These are phyloP conservation scores for Cavia aperea DNA, from an alignment of 2,113 vertebrate genomes.

Conservation along the genomic window DNA sequence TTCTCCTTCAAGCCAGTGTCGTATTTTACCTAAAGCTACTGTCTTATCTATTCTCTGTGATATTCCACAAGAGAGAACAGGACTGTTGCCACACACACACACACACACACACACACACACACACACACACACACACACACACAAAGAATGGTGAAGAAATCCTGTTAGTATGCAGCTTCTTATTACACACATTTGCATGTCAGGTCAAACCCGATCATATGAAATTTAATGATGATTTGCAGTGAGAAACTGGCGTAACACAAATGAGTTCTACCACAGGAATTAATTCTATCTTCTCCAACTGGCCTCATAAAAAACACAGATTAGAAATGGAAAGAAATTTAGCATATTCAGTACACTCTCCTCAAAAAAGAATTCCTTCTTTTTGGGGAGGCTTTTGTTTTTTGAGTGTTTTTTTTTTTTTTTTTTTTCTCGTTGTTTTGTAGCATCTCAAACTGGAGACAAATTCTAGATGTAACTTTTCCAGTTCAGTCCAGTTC, in stretches of 20 bases:
- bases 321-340: slow-evolving; percentile 27
- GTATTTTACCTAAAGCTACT: not conserved
- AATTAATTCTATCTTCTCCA: slow-evolving; percentile 20
- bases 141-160: not conserved
- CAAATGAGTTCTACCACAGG: not conserved
- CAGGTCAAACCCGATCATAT: not conserved
- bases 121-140: not conserved
- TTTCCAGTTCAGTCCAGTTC: slow-evolving; percentile 24
- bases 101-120: not conserved
- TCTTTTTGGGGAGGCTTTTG: not conserved
- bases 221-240: slow-evolving; percentile 35
- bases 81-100: not conserved
- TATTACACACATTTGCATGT: not conserved
- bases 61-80: not conserved
- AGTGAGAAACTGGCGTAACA: not conserved
- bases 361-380: slow-evolving; percentile 37
- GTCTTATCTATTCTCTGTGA: not conserved
- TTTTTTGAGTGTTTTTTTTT: not conserved
- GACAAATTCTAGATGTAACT: slow-evolving; percentile 32
- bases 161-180: not conserved
- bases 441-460: slow-evolving; percentile 1
- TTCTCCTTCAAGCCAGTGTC: slow-evolving; percentile 11
- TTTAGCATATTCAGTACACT: slow-evolving; percentile 3
- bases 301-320: slow-evolving; percentile 28
- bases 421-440: not conserved